phyloP scores from a whole-genome alignment of 1,140 invertebrate species.

The Pseudomyrmex pallidus region DNA sequence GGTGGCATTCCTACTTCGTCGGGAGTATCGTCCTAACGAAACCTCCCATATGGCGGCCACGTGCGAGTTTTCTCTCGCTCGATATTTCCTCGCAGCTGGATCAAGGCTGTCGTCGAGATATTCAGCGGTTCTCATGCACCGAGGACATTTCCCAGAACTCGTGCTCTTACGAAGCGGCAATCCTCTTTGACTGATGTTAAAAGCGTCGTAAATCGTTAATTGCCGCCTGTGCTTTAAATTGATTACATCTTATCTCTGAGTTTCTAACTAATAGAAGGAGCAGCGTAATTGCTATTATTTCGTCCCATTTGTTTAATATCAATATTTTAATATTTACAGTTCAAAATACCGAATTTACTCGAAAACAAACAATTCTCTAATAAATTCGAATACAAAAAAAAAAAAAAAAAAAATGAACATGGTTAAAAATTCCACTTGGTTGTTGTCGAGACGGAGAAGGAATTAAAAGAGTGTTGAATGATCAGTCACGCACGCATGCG shows the following conservation, averaged over 20 bases:
- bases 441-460: not conserved
- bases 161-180: not conserved
- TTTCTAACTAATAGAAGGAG: not conserved
- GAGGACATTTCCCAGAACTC: not conserved
- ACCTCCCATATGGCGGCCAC: slow-evolving; percentile 72
- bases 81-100: slow-evolving; percentile 31
- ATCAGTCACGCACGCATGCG: not conserved
- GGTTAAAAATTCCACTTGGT: not conserved
- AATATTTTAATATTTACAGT: no score
- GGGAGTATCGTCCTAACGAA: slow-evolving; percentile 69
- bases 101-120: slow-evolving; percentile 54
- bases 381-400: no score
- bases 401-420: no score
- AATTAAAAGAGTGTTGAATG: slow-evolving; percentile 31
- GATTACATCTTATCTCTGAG: not conserved
- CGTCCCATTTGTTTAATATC: not conserved
- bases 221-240: slow-evolving; percentile 17
- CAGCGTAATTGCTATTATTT: not conserved
- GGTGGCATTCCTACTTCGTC: slow-evolving; percentile 68
- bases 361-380: no score
- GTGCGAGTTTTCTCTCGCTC: slow-evolving; percentile 60
- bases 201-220: slow-evolving; percentile 26
- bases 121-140: slow-evolving; percentile 69
- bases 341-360: no score
- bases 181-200: not conserved